Base-by-base conservation (phyloP, 53 echinoderm and acorn worm genomes). In the Antedon mediterranea region DNA sequence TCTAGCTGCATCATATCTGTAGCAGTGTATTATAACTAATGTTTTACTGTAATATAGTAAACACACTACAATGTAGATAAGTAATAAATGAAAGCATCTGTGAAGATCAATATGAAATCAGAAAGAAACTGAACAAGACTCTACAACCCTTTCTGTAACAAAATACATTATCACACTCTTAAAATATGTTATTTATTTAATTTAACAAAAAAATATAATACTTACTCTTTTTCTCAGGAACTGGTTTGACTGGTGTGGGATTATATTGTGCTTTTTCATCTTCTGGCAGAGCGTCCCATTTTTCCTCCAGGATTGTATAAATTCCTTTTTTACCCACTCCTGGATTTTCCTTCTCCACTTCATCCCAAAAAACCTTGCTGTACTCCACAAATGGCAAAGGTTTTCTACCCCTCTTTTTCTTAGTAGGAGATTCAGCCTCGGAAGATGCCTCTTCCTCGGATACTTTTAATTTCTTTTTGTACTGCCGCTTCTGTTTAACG, bases 341-440 rank as follows among this genome's bases (percentile, higher is more conserved):
- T 28, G 91, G 89, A 43, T 94, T 78, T 33, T 94, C 88, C 42
- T 75, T 74, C 28, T 73, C 82, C 14, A 87, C 44, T 72, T 89
- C 87, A 7, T 85, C 79, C 81, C 85, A 80, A 29, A 82, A 80
- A 76, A 83, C 85, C 43, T 75, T 83, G 71, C 83, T 81, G 44
- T 83, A 94, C 71, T 89, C 91, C 2, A 91, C 73, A 79, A 89
- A 94, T 87, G 91, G 94, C 9, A 32, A 43, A 15, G 94, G 83
- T 81, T 94, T 94, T 14, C 94, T 82, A 26, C 94, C 91, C n/a
- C 91, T 85, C 43, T 91, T 91, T 29, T 85, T 80, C 23, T 78
- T 79, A 8, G 43, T 78, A 28, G 88, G 82, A 5, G 83, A 85
- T 37, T 88, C 88, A 29, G 73, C 74, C 0, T 73, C 83, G 27